These are phyloP conservation scores for Apocheima hispidaria DNA, from an alignment of 2,888 invertebrate genomes.

Conservation along the genomic window DNA sequence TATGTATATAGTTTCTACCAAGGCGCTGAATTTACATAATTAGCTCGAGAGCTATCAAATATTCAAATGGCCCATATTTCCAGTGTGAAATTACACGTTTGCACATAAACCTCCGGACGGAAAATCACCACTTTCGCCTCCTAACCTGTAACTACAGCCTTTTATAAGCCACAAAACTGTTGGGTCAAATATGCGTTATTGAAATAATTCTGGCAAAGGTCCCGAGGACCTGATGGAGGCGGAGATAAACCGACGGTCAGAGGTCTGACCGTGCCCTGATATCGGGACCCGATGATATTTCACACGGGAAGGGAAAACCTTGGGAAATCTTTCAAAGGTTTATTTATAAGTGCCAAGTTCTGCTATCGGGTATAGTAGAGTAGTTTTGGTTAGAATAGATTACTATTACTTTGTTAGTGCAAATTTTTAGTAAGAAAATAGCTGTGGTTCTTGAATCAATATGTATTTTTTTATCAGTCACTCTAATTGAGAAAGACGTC, in stretches of 20 bases:
- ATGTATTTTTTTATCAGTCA: too few relatives aligned
- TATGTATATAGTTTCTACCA: conserved; percentile 17
- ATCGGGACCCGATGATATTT: conserved; percentile 56
- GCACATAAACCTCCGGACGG: conserved; percentile 17
- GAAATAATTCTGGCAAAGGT: conserved; percentile 53
- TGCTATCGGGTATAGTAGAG: neutral
- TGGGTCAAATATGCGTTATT: conserved; percentile 48
- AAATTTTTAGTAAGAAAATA: too few relatives aligned
- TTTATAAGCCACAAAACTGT: conserved; percentile 25
- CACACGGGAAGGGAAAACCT: conserved; percentile 48
- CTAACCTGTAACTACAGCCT: conserved; percentile 21
- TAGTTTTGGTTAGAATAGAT: neutral
- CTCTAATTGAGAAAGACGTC: too few relatives aligned
- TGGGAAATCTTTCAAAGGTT: conserved; percentile 43
- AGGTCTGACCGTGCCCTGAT: conserved; percentile 52
- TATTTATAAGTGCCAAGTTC: conserved; percentile 38
- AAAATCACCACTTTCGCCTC: conserved; percentile 35
- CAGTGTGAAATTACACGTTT: conserved; percentile 39
- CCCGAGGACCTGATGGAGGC: conserved; percentile 54
- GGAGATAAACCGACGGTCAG: conserved; percentile 59
- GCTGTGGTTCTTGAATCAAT: too few relatives aligned
- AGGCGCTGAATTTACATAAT: conserved; percentile 39
- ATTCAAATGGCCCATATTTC: conserved; percentile 38
- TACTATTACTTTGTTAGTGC: too few relatives aligned
- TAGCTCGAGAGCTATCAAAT: conserved; percentile 38